phyloP scores from a whole-genome alignment of 2,888 invertebrate species.

The Drosophila mimica region DNA sequence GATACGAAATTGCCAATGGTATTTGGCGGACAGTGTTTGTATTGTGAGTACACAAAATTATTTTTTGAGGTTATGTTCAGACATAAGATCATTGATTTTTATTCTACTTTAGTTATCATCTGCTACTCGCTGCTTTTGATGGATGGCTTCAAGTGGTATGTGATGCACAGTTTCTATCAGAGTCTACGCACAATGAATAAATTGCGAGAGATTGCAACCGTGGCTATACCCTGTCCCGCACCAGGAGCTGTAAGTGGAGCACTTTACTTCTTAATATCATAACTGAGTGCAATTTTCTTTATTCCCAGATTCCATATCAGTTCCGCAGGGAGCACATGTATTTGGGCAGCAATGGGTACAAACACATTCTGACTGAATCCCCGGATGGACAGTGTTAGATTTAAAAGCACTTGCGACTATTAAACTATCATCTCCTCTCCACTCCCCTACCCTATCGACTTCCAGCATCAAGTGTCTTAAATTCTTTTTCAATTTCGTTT shows the following conservation, averaged over 20 bases:
- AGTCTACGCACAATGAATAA: constrained; percentile 84
- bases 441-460: constrained; percentile 25
- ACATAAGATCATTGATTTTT: neutral
- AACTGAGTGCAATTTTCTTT: neutral
- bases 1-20: constrained; percentile 77
- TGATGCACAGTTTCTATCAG: constrained; percentile 83
- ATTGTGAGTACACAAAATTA: constrained; percentile 71
- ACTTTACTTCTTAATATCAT: neutral
- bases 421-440: constrained; percentile 6
- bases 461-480: constrained; percentile 64
- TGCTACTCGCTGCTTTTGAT: constrained; percentile 78
- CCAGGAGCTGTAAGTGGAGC: constrained; percentile 82
- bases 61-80: neutral
- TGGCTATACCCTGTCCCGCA: constrained; percentile 85
- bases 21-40: constrained; percentile 80
- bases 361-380: constrained; percentile 83
- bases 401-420: neutral
- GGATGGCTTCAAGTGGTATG: constrained; percentile 83
- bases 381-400: constrained; percentile 82
- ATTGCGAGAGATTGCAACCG: constrained; percentile 84
- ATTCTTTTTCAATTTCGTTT: constrained; percentile 21
- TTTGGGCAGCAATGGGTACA: constrained; percentile 84
- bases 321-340: constrained; percentile 85
- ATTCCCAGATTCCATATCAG: constrained; percentile 82
- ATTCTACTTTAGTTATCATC: constrained; percentile 68